Conservation (phyloP, 2,797 vertebrate genomes). For the Squalus acanthias region DNA sequence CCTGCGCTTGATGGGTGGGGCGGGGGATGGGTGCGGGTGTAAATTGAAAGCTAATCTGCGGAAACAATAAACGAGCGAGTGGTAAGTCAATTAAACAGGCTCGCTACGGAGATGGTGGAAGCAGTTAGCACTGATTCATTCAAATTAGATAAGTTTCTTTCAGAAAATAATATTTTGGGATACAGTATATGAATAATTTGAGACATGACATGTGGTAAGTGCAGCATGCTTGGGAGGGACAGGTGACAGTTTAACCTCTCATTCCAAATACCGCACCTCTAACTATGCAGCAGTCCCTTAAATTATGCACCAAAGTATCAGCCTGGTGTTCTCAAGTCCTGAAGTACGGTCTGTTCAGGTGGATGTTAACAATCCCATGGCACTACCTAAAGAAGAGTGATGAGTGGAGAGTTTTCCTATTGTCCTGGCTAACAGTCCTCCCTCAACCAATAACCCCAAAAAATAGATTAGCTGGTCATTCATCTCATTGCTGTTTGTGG, state of each 20-base stretch:
- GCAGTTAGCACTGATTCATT: background rate
- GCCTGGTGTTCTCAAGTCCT: background rate
- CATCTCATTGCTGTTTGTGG: too few species aligned
- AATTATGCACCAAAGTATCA: background rate
- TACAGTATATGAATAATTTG: background rate
- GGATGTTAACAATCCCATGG: background rate
- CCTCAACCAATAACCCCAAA: background rate
- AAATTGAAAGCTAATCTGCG: background rate
- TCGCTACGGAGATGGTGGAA: too few species aligned
- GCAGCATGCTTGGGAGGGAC: background rate
- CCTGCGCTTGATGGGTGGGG: background rate
- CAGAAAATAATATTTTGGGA: background rate
- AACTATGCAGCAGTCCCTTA: background rate
- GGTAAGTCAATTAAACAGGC: background rate
- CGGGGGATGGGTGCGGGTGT: background rate
- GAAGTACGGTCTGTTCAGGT: background rate
- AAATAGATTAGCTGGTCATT: background rate
- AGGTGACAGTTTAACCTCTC: background rate
- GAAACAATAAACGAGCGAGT: background rate
- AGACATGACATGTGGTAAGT: background rate
- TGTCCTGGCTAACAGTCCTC: background rate
- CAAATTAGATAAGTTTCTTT: background rate
- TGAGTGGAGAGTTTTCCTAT: background rate
- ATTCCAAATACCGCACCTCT: background rate
- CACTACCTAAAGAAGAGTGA: background rate